Evolutionary conservation across 2,888 invertebrate genomes (phyloP).

Genomic region (Diarsia brunnea): DNA sequence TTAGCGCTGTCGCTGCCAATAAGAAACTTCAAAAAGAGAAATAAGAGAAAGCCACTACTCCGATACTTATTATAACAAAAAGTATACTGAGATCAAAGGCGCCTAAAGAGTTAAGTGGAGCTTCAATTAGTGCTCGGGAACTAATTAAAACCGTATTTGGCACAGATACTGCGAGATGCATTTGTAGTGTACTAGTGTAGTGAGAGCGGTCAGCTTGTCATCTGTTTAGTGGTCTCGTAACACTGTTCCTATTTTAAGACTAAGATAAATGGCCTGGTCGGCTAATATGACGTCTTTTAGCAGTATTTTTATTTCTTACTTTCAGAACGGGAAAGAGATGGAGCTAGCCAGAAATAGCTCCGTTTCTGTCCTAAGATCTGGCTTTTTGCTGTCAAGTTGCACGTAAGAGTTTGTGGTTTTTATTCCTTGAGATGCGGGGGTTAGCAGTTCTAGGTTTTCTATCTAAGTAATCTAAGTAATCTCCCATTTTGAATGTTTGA

Average conservation of each 20-base stretch:
- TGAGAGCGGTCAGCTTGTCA: conserved; percentile 32
- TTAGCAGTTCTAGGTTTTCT: background rate
- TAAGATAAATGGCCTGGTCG: background rate
- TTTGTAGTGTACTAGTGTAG: background rate
- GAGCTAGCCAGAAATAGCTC: background rate
- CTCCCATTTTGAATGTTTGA: background rate
- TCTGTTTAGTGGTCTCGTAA: conserved; percentile 4
- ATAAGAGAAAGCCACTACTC: background rate
- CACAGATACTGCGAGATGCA: conserved; percentile 35
- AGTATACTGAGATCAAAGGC: conserved; percentile 25
- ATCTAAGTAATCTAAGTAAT: background rate
- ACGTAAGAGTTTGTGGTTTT: background rate
- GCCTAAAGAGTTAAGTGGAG: conserved; percentile 36
- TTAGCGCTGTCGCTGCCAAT: background rate
- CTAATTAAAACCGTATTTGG: conserved; percentile 58
- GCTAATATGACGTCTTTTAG: background rate
- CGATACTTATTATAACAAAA: conserved; percentile 34
- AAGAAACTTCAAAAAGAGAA: background rate
- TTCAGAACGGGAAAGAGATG: background rate
- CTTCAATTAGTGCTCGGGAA: conserved; percentile 39
- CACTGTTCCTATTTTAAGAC: background rate
- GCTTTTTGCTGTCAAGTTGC: background rate
- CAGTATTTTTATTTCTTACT: background rate
- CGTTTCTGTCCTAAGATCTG: no score
- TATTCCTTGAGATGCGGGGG: background rate